phyloP scores from a whole-genome alignment of 2,113 vertebrate species.

The Pomatorhinus ruficollis region DNA sequence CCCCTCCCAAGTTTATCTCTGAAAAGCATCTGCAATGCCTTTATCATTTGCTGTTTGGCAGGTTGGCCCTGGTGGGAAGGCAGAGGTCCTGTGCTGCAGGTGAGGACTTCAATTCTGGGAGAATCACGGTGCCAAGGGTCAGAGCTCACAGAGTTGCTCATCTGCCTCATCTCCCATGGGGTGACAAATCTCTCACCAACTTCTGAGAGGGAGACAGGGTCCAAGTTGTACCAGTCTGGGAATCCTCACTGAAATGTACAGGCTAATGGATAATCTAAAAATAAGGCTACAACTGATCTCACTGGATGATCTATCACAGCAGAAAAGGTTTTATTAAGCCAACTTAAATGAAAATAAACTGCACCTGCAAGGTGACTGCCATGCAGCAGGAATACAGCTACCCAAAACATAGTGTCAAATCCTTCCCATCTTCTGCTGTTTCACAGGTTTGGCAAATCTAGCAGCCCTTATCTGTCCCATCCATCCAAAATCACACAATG shows the following conservation, averaged over 20 bases:
- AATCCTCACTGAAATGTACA: background rate
- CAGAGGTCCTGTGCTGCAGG: background rate
- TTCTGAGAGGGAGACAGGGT: background rate
- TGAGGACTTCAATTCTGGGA: background rate
- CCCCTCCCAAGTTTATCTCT: background rate
- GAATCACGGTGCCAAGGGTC: fast-evolving
- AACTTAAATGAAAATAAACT: background rate
- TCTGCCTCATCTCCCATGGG: background rate
- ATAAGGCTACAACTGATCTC: background rate
- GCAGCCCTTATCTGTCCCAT: background rate
- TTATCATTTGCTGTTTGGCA: background rate
- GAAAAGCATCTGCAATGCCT: background rate
- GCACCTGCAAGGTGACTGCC: background rate
- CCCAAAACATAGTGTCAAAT: background rate
- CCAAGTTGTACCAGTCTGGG: background rate
- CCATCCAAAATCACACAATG: background rate
- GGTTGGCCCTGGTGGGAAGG: background rate
- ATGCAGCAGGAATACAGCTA: background rate
- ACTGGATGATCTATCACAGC: background rate
- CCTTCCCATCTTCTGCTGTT: background rate
- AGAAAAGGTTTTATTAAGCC: background rate
- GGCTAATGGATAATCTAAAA: background rate
- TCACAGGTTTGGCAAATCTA: background rate
- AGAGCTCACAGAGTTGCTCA: background rate
- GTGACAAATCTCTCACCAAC: background rate